Evolutionary conservation across 2,888 invertebrate species (phyloP).

Genomic region (Leucophenga maculata): DNA sequence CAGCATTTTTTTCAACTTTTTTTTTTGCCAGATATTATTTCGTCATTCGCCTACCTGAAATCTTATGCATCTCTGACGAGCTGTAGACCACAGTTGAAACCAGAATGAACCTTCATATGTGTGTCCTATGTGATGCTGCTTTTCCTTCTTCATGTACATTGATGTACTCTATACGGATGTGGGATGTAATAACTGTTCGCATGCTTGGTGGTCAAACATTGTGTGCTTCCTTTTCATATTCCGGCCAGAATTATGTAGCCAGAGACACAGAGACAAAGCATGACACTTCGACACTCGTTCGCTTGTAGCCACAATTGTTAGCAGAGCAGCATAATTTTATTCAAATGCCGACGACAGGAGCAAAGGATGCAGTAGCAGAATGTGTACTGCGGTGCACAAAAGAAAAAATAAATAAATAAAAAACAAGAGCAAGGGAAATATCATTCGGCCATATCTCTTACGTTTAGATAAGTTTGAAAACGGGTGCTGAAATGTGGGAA

Average conservation of each 20-base stretch:
- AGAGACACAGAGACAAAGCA: background rate
- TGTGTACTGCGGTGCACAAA: no score
- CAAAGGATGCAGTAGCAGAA: background rate
- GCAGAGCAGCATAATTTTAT: conserved; percentile 58
- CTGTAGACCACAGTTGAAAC: no score
- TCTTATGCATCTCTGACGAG: no score
- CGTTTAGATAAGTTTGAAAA: conserved; percentile 19
- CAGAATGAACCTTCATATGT: no score
- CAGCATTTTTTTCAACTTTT: no score
- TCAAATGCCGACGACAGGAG: conserved; percentile 54
- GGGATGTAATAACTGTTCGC: no score
- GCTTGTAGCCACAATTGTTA: conserved; percentile 36
- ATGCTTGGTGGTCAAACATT: conserved; percentile 13
- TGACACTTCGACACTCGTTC: conserved; percentile 30
- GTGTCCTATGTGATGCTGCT: no score
- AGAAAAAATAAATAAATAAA: background rate
- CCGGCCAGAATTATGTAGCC: background rate
- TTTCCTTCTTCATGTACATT: no score
- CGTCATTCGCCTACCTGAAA: no score
- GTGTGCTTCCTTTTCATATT: background rate
- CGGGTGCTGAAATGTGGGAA: conserved; percentile 35
- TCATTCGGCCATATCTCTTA: background rate
- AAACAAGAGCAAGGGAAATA: no score
- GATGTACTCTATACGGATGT: no score
- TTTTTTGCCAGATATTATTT: no score